A percentile compares a stretch with the other conserved stretches of the same genome.
These are phyloP conservation scores for Agraylea sexmaculata DNA, from an alignment of 1,140 invertebrate species.

Conservation along the genomic window DNA sequence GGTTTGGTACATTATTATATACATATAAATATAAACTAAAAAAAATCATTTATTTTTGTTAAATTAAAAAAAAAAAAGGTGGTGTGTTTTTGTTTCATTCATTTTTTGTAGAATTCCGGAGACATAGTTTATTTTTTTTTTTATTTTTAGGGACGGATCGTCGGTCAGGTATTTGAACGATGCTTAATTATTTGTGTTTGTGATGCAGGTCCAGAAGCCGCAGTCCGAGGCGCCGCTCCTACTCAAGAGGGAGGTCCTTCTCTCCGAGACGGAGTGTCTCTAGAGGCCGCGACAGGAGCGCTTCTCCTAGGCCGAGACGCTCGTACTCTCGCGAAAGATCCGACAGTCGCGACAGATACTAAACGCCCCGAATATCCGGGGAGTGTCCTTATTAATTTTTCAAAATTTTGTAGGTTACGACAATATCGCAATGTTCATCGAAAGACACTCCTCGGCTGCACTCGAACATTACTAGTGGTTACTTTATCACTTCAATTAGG, in stretches of 20 bases:
- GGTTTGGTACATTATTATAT: too few species aligned
- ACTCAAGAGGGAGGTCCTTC: constrained; percentile 2
- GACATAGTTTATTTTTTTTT: too few species aligned
- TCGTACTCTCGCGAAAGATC: constrained; percentile 8
- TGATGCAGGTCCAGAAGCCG: neutral
- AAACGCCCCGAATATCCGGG: too few species aligned
- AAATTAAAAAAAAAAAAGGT: neutral
- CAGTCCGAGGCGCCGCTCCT: neutral
- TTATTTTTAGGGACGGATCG: neutral
- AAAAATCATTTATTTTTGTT: neutral
- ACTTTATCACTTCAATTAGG: too few species aligned
- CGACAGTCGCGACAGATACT: neutral
- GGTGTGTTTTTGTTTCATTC: neutral
- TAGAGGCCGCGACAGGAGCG: neutral
- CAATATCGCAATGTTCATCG: too few species aligned
- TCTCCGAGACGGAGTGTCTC: constrained; percentile 5
- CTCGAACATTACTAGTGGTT: too few species aligned
- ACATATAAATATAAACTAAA: neutral
- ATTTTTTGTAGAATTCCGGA: neutral
- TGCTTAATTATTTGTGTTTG: neutral
- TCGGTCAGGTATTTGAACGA: neutral
- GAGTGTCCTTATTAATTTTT: too few species aligned
- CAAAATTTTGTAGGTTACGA: too few species aligned
- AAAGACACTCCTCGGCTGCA: too few species aligned
- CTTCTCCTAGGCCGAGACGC: neutral